phyloP scores from a whole-genome alignment of 2,113 vertebrate genomes.

The Polypterus senegalus region DNA sequence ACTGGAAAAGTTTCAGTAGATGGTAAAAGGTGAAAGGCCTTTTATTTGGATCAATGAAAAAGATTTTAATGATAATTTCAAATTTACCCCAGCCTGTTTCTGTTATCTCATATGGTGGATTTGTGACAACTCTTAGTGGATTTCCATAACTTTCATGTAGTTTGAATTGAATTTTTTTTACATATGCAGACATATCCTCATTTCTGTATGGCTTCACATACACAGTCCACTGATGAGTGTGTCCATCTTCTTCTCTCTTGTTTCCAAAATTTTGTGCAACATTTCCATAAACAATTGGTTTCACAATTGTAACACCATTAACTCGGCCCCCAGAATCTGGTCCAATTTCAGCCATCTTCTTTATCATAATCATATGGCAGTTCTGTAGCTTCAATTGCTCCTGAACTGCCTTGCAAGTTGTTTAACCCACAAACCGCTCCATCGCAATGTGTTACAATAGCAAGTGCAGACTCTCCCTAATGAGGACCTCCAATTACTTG shows the following conservation, averaged over 20 bases:
- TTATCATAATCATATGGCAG: constrained; percentile 42
- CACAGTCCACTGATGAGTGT: constrained; percentile 68
- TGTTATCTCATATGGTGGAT: constrained; percentile 67
- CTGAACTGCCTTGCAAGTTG: too few species aligned
- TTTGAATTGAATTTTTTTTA: constrained; percentile 73
- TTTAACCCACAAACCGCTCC: too few species aligned
- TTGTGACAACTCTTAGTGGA: constrained; percentile 68
- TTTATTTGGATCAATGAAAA: constrained; percentile 72
- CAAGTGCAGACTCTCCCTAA: too few species aligned
- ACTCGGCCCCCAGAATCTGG: constrained; percentile 63
- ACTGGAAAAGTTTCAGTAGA: constrained; percentile 65
- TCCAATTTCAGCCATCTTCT: constrained; percentile 68
- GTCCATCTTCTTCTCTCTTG: constrained; percentile 61
- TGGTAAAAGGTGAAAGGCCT: constrained; percentile 67
- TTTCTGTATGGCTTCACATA: constrained; percentile 65
- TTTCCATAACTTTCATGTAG: constrained; percentile 70
- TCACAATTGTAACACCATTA: constrained; percentile 65
- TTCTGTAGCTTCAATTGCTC: too few species aligned
- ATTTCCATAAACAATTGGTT: constrained; percentile 65
- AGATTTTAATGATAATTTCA: constrained; percentile 74
- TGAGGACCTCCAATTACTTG: too few species aligned
- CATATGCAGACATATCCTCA: constrained; percentile 71
- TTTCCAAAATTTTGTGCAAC: constrained; percentile 66
- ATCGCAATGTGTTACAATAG: too few species aligned
- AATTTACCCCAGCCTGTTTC: constrained; percentile 74